A percentile compares a stretch with the other conserved stretches of the same genome.
Conservation (phyloP, 1,140 invertebrate species). For the Marisa cornuarietis region DNA sequence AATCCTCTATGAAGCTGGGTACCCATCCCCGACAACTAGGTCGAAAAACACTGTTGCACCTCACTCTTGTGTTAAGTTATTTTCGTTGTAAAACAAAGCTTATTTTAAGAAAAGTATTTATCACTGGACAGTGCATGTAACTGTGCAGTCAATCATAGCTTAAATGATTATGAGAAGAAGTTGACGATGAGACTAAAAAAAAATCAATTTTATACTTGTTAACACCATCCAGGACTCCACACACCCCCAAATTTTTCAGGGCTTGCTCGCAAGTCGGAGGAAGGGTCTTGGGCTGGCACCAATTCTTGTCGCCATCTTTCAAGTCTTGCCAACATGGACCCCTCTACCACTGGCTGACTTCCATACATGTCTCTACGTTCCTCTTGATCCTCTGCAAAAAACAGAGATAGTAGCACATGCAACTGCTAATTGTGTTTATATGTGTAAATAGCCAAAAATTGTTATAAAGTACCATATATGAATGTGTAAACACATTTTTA, state of each 20-base stretch:
- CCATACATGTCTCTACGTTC: constrained; percentile 14
- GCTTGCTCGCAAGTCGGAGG: constrained; percentile 19
- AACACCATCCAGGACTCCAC: constrained; percentile 42
- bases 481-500: not conserved
- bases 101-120: no score
- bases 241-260: constrained; percentile 27
- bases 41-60: no score
- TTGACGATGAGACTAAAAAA: no score
- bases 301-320: constrained; percentile 6
- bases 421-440: not conserved
- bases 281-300: constrained; percentile 15
- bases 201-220: not conserved
- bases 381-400: constrained; percentile 8
- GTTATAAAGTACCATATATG: not conserved
- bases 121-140: no score
- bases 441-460: not conserved
- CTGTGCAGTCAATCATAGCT: no score
- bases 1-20: no score
- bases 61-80: no score
- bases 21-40: no score
- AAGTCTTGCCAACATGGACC: constrained; percentile 10
- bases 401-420: not conserved
- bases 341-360: constrained; percentile 4
- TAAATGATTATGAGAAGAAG: no score
- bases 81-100: no score